phyloP scores from a whole-genome alignment of 2,113 vertebrate species.

The Tragelaphus buxtoni region DNA sequence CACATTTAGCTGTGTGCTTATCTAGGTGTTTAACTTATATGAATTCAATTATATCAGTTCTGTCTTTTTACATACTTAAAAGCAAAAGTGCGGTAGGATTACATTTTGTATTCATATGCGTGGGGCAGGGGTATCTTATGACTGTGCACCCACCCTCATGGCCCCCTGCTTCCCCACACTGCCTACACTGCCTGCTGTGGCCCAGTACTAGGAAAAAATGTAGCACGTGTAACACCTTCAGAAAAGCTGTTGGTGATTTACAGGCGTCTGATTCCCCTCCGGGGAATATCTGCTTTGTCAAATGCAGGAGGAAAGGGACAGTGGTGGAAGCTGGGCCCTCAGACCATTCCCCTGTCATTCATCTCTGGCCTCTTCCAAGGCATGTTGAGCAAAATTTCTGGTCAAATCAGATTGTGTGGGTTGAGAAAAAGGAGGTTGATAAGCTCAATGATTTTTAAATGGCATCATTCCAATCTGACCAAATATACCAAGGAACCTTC shows the following conservation, averaged over 20 bases:
- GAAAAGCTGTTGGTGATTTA: neutral
- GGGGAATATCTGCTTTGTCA: neutral
- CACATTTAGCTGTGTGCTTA: neutral
- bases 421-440: neutral
- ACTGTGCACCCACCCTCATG: neutral
- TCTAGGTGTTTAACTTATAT: neutral
- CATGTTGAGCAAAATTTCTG: neutral
- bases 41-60: neutral
- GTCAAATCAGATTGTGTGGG: neutral
- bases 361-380: neutral
- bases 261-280: neutral
- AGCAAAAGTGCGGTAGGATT: slow-evolving; percentile 13
- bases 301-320: neutral
- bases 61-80: slow-evolving; percentile 18
- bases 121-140: too few species aligned
- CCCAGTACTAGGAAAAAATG: neutral
- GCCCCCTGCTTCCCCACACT: too few species aligned
- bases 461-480: neutral
- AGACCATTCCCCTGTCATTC: neutral
- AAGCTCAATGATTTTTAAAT: neutral
- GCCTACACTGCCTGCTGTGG: neutral
- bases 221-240: neutral
- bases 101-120: neutral
- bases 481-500: neutral
- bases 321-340: neutral